These are phyloP conservation scores for Gnathonemus longibarbis DNA, from an alignment of 2,113 vertebrate species.

Conservation along the genomic window DNA sequence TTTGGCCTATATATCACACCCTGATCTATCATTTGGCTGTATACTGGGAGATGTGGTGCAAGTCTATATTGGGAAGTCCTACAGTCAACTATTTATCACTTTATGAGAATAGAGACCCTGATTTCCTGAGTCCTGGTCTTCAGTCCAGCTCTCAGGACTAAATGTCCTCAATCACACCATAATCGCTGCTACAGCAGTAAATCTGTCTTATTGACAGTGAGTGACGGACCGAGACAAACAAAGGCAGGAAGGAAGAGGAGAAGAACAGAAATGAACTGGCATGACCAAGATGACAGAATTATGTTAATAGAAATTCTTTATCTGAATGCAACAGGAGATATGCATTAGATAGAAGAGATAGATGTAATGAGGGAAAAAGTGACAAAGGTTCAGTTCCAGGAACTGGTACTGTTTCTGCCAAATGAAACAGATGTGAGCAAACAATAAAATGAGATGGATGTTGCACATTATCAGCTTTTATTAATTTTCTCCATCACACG, in stretches of 20 bases:
- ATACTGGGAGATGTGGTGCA: not conserved
- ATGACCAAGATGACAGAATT: not conserved
- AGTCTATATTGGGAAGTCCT: not conserved
- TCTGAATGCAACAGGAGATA: conserved; percentile 8
- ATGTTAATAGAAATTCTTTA: conserved; percentile 16
- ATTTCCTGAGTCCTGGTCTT: not conserved
- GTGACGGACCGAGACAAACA: not conserved
- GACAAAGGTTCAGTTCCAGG: not conserved
- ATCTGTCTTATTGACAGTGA: conserved; percentile 11
- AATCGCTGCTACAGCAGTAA: not conserved
- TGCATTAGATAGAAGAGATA: not conserved
- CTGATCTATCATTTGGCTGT: not conserved
- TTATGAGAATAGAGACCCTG: not conserved
- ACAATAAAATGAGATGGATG: not conserved
- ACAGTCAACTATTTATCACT: not conserved
- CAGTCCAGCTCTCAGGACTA: not conserved
- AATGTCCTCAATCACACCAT: conserved; percentile 15
- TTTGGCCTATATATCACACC: not conserved
- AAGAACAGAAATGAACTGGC: not conserved
- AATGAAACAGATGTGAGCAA: conserved; percentile 19
- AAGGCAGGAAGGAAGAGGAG: not conserved
- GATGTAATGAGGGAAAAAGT: conserved; percentile 3
- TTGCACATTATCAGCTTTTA: not conserved
- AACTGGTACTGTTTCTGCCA: not conserved
- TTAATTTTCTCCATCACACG: not conserved